A percentile compares a stretch with the other conserved stretches of the same genome.
phyloP scores from a whole-genome alignment of 2,888 invertebrate genomes.

The Atherix ibis region DNA sequence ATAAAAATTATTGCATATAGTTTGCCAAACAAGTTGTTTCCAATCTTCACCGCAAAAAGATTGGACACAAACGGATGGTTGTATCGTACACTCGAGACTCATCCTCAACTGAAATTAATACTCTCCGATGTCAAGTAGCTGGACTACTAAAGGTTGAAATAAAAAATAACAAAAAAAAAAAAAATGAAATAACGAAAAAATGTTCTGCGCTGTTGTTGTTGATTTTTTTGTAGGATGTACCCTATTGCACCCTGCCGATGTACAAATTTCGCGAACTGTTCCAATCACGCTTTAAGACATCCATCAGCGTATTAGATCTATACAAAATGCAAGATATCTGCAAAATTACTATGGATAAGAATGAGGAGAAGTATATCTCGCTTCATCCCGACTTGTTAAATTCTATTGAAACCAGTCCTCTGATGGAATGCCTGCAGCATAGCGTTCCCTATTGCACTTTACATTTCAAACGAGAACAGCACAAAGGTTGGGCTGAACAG shows the following conservation, averaged over 20 bases:
- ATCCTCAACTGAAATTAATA: constrained; percentile 42
- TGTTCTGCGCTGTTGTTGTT: too few relatives aligned
- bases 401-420: constrained; percentile 34
- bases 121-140: constrained; percentile 51
- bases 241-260: constrained; percentile 55
- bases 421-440: constrained; percentile 34
- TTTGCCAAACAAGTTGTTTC: constrained; percentile 55
- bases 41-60: constrained; percentile 61
- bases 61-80: constrained; percentile 63
- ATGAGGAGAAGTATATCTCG: constrained; percentile 55
- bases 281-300: constrained; percentile 61
- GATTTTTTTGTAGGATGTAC: constrained; percentile 44
- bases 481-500: constrained; percentile 63
- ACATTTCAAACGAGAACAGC: constrained; percentile 42
- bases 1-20: constrained; percentile 7
- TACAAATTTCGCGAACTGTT: constrained; percentile 70
- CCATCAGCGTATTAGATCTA: constrained; percentile 49
- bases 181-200: too few relatives aligned
- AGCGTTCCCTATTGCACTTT: constrained; percentile 46
- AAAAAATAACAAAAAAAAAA: neutral
- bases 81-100: constrained; percentile 51
- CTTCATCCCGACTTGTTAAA: constrained; percentile 45
- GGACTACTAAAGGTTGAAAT: constrained; percentile 41
- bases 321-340: constrained; percentile 62
- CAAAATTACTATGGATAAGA: constrained; percentile 50